phyloP scores from a whole-genome alignment of 2,888 invertebrate genomes.

The Heliconius erato region DNA sequence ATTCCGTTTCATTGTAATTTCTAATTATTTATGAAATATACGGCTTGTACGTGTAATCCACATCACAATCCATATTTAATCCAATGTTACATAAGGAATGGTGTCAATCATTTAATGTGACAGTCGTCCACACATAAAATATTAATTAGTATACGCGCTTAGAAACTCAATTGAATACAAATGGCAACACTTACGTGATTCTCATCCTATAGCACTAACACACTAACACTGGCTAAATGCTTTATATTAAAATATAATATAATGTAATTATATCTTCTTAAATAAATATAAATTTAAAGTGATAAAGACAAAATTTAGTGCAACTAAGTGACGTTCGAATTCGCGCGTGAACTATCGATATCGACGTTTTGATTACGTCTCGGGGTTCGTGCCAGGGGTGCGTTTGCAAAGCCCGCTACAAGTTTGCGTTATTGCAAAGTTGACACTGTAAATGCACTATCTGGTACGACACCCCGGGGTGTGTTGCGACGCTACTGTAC shows the following conservation, averaged over 20 bases:
- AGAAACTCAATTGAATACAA: slow-evolving; percentile 42
- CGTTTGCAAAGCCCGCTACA: slow-evolving; percentile 93
- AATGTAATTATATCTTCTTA: slow-evolving; percentile 23
- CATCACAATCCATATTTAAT: slow-evolving; percentile 39
- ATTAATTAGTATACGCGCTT: slow-evolving; percentile 50
- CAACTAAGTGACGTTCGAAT: slow-evolving; percentile 73
- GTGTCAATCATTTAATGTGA: slow-evolving; percentile 49
- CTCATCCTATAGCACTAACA: slow-evolving; percentile 52
- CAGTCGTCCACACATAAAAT: slow-evolving; percentile 48
- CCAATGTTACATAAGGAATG: slow-evolving; percentile 45
- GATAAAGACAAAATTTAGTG: slow-evolving; percentile 55
- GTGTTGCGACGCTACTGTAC: slow-evolving; percentile 79
- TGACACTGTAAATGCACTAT: slow-evolving; percentile 99
- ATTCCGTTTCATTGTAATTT: neutral
- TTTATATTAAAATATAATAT: slow-evolving; percentile 14
- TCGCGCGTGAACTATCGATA: slow-evolving; percentile 66
- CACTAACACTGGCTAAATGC: slow-evolving; percentile 40
- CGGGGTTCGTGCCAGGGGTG: slow-evolving; percentile 99
- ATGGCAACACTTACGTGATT: slow-evolving; percentile 48
- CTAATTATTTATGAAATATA: neutral
- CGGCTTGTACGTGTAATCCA: slow-evolving; percentile 13
- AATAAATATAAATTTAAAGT: slow-evolving; percentile 35
- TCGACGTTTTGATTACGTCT: slow-evolving; percentile 82
- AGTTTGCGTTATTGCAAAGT: slow-evolving; percentile 82
- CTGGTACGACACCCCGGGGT: slow-evolving; percentile 98